Conservation (phyloP, 2,888 invertebrate species). For the Vandiemenella viatica region DNA sequence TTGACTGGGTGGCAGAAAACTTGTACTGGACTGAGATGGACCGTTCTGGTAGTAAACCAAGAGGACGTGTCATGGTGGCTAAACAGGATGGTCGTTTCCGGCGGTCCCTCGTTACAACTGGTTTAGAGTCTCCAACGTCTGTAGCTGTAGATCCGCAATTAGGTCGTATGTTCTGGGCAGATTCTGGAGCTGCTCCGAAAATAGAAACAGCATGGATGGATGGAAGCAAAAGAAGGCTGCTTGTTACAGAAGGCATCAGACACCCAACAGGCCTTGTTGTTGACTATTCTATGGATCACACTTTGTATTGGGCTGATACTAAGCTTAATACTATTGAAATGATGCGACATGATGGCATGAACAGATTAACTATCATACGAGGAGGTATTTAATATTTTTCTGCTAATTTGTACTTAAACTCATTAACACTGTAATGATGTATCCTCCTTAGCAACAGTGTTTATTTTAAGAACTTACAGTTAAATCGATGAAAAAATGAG, state of each 20-base stretch:
- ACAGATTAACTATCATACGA: slow-evolving; percentile 52
- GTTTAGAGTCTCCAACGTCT: slow-evolving; percentile 74
- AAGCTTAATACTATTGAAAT: slow-evolving; percentile 83
- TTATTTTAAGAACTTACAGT: background rate
- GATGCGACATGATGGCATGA: slow-evolving; percentile 66
- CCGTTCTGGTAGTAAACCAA: slow-evolving; percentile 54
- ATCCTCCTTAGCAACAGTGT: background rate
- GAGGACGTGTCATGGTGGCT: slow-evolving; percentile 64
- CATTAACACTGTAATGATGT: background rate
- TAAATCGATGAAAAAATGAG: background rate
- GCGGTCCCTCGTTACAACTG: slow-evolving; percentile 59
- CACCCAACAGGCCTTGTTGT: slow-evolving; percentile 82
- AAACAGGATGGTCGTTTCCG: slow-evolving; percentile 81
- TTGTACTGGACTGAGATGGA: slow-evolving; percentile 88
- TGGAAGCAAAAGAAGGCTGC: slow-evolving; percentile 67
- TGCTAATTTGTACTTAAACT: background rate
- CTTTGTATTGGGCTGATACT: slow-evolving; percentile 90
- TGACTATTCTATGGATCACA: slow-evolving; percentile 77
- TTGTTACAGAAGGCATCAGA: slow-evolving; percentile 68
- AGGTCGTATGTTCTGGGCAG: slow-evolving; percentile 87
- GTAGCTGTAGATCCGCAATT: slow-evolving; percentile 73
- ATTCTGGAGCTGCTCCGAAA: slow-evolving; percentile 79
- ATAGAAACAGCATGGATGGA: slow-evolving; percentile 97
- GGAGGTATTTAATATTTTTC: slow-evolving; percentile 31
- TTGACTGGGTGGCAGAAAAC: slow-evolving; percentile 89